Conservation (phyloP, 92 coral and sea anemone genomes). For the Epizoanthus ramosus region DNA sequence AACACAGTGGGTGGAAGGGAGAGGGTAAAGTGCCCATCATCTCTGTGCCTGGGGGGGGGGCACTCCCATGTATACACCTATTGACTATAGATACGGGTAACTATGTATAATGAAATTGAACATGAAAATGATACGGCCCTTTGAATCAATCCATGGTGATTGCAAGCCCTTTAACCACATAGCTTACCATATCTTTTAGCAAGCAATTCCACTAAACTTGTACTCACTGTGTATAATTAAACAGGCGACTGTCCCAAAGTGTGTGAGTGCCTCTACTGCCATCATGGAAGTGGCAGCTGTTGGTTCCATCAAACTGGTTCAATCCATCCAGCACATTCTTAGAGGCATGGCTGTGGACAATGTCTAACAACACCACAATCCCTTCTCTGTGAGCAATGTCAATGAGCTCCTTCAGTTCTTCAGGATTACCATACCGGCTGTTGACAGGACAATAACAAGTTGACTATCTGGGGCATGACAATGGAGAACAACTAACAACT, state of each 20-base stretch:
- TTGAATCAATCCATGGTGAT: no score
- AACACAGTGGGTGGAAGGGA: no score
- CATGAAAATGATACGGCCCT: no score
- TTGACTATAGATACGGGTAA: no score
- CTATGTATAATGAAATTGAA: no score
- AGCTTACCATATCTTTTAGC: not conserved
- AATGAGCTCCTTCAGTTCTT: conserved; percentile 85
- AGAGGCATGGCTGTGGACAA: conserved; percentile 96
- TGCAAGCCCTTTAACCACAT: no score
- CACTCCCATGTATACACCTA: no score
- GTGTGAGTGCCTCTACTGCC: conserved; percentile 77
- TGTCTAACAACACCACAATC: conserved; percentile 85
- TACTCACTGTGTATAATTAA: conserved; percentile 94
- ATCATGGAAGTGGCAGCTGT: conserved; percentile 87
- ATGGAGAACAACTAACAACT: conserved; percentile 89
- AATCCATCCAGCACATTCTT: conserved; percentile 98
- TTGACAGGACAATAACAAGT: not conserved
- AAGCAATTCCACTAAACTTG: not conserved
- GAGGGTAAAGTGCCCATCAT: no score
- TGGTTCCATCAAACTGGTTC: conserved; percentile 95
- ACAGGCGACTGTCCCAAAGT: conserved; percentile 95
- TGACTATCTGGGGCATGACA: not conserved
- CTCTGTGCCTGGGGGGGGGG: no score
- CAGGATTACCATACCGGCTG: conserved; percentile 99
- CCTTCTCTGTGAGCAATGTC: conserved; percentile 94